Evolutionary conservation across 2,113 vertebrate genomes (phyloP), one percentile per base, ranked within the genome.

Genomic region (Rhegmatorhina hoffmannsi): DNA sequence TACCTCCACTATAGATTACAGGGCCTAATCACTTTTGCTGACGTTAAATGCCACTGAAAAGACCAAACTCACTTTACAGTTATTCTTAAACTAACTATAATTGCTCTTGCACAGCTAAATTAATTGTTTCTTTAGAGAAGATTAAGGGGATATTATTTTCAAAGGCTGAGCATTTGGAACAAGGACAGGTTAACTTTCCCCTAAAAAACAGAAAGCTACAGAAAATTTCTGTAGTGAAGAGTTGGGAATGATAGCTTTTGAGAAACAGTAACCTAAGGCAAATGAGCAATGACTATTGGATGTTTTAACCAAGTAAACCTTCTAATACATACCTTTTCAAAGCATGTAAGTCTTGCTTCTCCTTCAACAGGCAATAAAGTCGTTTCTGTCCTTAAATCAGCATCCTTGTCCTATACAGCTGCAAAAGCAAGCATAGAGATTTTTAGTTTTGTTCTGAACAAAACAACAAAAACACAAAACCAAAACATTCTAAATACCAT

Each of bases 291-390:
- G 18, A 76, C 12, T 79, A 58, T 0, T 33, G 7, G 33, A 69
- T 15, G 43, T 68, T n/a, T 90, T 46, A 69, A 83, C 13, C 14
- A 77, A 38, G 31, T 26, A 79, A 17, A 74, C 34, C 16, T 88
- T 68, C 49, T 60, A 80, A 76, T 62, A 72, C 74, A 14, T 89
- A 95, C 93, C 82, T 95, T 89, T 81, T 66, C 50, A 76, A 89
- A 90, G 40, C 23, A 62, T 33, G 23, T 33, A 87, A 55, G 26
- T 62, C 50, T 62, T 69, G 19, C 17, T 92, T 83, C 29, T 85
- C 34, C 36, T 85, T 90, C 67, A 38, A 25, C 49, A 69, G 17
- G 31, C 15, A 82, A 36, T 16, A 62, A 46, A 68, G 33, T 34
- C 7, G 25, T 59, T 50, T 53, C 52, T 84, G 33, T 87, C 56